Evolutionary conservation across 2,797 vertebrate species (phyloP).

Genomic region (Siniperca undulata): DNA sequence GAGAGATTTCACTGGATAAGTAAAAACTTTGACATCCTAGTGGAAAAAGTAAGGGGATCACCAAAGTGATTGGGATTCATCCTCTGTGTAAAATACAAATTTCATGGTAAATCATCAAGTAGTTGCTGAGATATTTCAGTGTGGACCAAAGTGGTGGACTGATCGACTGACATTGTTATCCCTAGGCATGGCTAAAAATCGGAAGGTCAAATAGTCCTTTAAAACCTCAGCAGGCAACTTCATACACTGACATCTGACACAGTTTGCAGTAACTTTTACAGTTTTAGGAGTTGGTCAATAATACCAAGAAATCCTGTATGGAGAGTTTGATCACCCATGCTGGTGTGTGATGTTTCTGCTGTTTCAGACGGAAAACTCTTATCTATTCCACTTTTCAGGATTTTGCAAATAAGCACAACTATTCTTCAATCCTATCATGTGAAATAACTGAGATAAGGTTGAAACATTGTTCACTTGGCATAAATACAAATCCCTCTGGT

Average conservation of each 20-base stretch:
- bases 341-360: not conserved
- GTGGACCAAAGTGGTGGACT: not conserved
- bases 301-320: not conserved
- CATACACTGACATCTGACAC: not conserved
- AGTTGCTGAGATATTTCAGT: no score
- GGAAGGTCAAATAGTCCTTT: not conserved
- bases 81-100: no score
- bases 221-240: slow-evolving; percentile 4
- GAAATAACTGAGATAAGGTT: slow-evolving; percentile 18
- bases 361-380: slow-evolving; percentile 6
- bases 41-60: no score
- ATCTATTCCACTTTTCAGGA: slow-evolving; percentile 8
- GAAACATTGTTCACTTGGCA: slow-evolving; percentile 39
- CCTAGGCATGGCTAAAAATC: not conserved
- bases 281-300: slow-evolving; percentile 1
- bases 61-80: no score
- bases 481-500: slow-evolving; percentile 32
- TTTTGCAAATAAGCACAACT: slow-evolving; percentile 17
- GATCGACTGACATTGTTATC: not conserved
- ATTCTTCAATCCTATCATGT: slow-evolving; percentile 11
- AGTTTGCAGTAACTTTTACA: not conserved
- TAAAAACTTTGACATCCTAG: no score
- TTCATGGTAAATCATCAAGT: no score
- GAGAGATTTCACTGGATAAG: no score
- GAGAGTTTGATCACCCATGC: not conserved